Evolutionary conservation across 35 echinoderm and acorn worm species (phyloP), one percentile per base, ranked within the genome.

Genomic region (Nesometra sesokonis): DNA sequence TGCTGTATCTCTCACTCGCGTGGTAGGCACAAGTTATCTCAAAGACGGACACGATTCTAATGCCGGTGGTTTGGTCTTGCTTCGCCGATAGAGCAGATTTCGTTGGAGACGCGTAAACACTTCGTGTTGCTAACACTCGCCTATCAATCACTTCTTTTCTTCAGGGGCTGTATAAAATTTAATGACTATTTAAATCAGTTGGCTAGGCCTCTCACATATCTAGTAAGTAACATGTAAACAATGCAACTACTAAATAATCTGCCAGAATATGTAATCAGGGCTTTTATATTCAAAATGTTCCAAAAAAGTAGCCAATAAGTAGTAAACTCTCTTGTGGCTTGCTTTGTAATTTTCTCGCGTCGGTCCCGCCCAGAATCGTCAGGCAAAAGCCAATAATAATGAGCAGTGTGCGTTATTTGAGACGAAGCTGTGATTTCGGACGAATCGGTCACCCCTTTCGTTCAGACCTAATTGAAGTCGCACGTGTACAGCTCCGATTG

Each of bases 161-260:
- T 67, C 52, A 67, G 52, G 52, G 52, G 52, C 52, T 67, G 52
- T 67, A 67, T 67, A 67, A 67, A 67, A 67, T 67, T 67, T 67
- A 67, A 67, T 67, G 52, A 67, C 52, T 67, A 67, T 67, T 67
- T 67, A 67, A 67, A 67, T 67, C 52, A 67, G 52, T 67, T 67
- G 52, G 52, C 52, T 67, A 67, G 52, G 52, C 52, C 52, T 67
- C 52, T 67, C 52, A 67, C 52, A 67, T 67, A 67, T 67, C 52
- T 67, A 67, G 52, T 67, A 67, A 67, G 52, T 67, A 67, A 67
- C 52, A 67, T 67, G 52, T 67, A 67, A 67, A 67, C 52, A 67
- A 67, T 67, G 52, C 52, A 67, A 67, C 52, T 67, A 19, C 52
- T 67, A 67, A 67, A 67, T 67, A 67, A 67, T 67, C 52, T 67